These are phyloP conservation scores for Lucilia sericata DNA, from an alignment of 1,140 invertebrate species.

Conservation along the genomic window DNA sequence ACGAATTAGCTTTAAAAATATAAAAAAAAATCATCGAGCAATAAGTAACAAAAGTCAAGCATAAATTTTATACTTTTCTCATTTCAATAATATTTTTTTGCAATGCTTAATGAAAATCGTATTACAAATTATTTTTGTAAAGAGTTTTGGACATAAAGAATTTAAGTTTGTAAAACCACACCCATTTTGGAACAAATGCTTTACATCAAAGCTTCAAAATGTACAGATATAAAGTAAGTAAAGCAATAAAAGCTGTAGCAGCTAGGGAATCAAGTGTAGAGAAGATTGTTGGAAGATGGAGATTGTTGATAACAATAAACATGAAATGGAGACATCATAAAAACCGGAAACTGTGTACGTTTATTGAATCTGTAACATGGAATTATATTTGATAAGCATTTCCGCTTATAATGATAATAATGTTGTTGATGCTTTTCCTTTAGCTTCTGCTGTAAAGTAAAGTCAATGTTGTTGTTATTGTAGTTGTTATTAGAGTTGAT, in stretches of 20 bases:
- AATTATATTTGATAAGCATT: constrained; percentile 25
- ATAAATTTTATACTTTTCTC: background rate
- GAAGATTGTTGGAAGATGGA: background rate
- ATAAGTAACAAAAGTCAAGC: background rate
- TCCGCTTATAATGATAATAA: constrained; percentile 27
- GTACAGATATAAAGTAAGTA: background rate
- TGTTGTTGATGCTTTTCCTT: constrained; percentile 6
- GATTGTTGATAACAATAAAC: background rate
- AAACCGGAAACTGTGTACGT: constrained; percentile 26
- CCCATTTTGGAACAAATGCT: background rate
- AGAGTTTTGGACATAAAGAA: background rate
- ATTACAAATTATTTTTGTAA: background rate
- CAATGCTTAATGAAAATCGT: background rate
- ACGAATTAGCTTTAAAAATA: background rate
- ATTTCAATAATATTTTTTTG: background rate
- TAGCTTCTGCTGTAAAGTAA: background rate
- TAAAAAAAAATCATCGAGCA: background rate
- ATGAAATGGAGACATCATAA: constrained; percentile 21
- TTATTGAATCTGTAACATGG: constrained; percentile 27
- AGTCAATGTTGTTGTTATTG: background rate
- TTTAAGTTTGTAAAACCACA: background rate
- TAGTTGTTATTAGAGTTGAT: background rate
- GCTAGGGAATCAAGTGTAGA: background rate
- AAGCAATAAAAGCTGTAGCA: background rate
- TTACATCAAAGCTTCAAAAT: background rate